A percentile compares a stretch with the other conserved stretches of the same genome.
Conservation (phyloP, 1,140 invertebrate genomes). For the Spodoptera frugiperda region DNA sequence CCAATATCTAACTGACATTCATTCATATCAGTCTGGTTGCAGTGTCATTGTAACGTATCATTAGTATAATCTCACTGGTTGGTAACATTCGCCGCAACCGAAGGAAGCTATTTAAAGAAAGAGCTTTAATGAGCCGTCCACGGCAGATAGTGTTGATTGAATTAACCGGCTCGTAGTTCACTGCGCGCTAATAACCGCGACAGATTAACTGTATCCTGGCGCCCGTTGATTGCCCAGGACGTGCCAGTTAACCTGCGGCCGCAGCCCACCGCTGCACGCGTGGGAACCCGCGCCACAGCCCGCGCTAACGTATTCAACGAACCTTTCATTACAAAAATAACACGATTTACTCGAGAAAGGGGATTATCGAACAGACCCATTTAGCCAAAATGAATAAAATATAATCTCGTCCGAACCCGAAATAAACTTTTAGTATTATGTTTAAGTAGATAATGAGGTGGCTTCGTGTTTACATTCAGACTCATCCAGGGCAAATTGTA, state of each 20-base stretch:
- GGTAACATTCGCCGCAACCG: neutral
- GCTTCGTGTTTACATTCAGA: too few relatives aligned
- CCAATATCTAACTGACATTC: too few relatives aligned
- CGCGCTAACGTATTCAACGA: neutral
- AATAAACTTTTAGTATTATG: too few relatives aligned
- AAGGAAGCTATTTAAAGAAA: neutral
- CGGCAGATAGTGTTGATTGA: neutral
- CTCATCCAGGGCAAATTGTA: too few relatives aligned
- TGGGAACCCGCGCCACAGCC: too few relatives aligned
- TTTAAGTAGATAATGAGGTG: too few relatives aligned
- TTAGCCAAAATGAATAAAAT: too few relatives aligned
- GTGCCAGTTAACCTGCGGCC: conserved; percentile 4
- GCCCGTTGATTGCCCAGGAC: neutral
- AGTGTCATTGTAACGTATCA: too few relatives aligned
- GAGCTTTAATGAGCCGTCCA: neutral
- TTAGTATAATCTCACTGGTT: too few relatives aligned
- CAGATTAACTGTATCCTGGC: conserved; percentile 24
- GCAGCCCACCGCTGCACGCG: conserved; percentile 5
- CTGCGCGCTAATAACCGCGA: neutral
- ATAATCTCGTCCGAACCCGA: too few relatives aligned
- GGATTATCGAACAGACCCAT: neutral
- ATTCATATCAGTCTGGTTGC: too few relatives aligned
- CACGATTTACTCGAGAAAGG: neutral
- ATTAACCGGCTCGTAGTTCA: neutral
- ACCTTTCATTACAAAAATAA: neutral